Evolutionary conservation across 2,797 vertebrate genomes (phyloP), one percentile per base, ranked within the genome.

Genomic region (Margarornis squamiger): DNA sequence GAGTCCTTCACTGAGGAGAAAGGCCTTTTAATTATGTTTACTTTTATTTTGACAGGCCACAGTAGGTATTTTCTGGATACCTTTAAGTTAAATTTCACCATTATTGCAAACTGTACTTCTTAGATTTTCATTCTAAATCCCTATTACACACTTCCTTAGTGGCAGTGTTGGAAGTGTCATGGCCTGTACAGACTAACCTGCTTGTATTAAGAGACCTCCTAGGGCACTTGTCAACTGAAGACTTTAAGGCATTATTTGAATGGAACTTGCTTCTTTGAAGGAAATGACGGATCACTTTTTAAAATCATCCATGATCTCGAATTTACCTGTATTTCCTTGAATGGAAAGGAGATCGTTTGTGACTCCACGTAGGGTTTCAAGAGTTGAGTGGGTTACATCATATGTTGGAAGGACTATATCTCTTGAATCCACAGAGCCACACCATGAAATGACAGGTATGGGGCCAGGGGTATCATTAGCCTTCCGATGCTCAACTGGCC

Each of bases 331-430:
- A 90, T 99, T 98, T 84, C 99, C 99, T 88, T 99, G 99, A 88
- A 99, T 97, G 34, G 99, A 99, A 45, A 99, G 98, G 57, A 99
- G 98, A 95, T 99, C 99, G n/a, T 99, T 99, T 61, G 99, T 99
- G 80, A 99, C 99, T 7, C 98, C 99, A 65, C 98, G 98, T 57
- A 99, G 97, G 43, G 98, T 98, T 98, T 99, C 99, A 79, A 99
- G 97, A 29, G 98, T 99, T 22, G 99, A 99, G 95, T 99, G 99
- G 14, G 98, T 99, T 96, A 99, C 98, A 92, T 99, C 99, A 19
- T 99, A 99, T 0, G 99, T 99, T 19, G 99, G 99, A 55, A 99
- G 98, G 94, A 99, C 92, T 8, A 99, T 98, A 93, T 99, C 99
- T 78, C 95, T 97, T 3, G 99, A 99, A 84, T 99, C 98, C 18